Evolutionary conservation across 2,888 invertebrate species (phyloP), one percentile per base, ranked within the genome.

Genomic region (Caenorhabditis plicata): DNA sequence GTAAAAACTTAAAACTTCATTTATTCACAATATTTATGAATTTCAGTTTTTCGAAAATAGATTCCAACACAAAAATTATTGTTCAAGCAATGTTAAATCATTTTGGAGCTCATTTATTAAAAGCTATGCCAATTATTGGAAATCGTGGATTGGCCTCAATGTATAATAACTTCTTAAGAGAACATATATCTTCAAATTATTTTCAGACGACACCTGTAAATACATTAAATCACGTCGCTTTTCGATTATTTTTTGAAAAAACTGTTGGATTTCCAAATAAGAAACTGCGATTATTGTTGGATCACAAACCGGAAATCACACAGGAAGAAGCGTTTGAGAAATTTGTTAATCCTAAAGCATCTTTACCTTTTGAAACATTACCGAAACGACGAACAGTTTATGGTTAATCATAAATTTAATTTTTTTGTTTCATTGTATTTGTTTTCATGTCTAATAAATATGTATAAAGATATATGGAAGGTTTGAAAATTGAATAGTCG

Each of bases 241-340:
- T 75, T 47, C 70, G 77, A 27, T 49, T 75, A 23, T 53, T 78
- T 22, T 74, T 76, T 45, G 71, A 67, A 43, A 75, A 71, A 47
- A 71, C 73, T 4, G 56, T 74, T 38, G 78, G 78, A 26, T 78
- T 78, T 45, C 64, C 71, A 4, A 66, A 73, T 26, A 71, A 75
- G 38, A 77, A 75, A 41, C 55, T 68, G 25, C 60, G 72, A 36
- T 49, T 77, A 7, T 38, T 75, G 11, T 43, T 75, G 49, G 56
- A 68, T 29, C 68, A 41, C 20, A 54, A 60, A 9, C 67, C 73
- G 8, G 55, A 69, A 38, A 46, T 40, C 3, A 33, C 49, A 2
- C 63, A 63, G 43, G 55, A 51, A 36, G 57, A 63, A 13, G 56
- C 54, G 11, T 54, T 68, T 33, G 27, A 29, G 11, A 55, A 47